These are phyloP conservation scores for Caenorhabditis virilis DNA, from an alignment of 2,888 invertebrate genomes.

Conservation along the genomic window DNA sequence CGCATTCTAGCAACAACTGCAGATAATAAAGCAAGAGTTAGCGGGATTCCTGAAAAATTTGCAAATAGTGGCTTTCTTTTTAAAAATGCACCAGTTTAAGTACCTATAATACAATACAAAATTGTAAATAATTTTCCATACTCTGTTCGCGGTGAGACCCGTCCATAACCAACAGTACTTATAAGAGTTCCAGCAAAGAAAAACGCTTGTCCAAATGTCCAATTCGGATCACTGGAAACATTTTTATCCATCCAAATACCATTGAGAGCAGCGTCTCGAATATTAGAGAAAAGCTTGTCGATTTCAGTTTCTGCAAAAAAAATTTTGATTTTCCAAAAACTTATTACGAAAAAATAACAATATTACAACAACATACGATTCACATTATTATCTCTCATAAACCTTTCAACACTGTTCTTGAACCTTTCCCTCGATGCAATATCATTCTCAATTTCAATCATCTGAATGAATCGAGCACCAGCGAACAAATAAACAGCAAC, in stretches of 20 bases:
- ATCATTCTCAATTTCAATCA: slow-evolving; percentile 74
- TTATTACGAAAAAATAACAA: background rate
- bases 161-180: slow-evolving; percentile 89
- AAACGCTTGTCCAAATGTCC: slow-evolving; percentile 87
- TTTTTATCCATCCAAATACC: slow-evolving; percentile 77
- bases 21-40: slow-evolving; percentile 82
- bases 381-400: slow-evolving; percentile 74
- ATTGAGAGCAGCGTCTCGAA: slow-evolving; percentile 59
- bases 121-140: slow-evolving; percentile 88
- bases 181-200: slow-evolving; percentile 87
- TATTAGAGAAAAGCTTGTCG: slow-evolving; percentile 56
- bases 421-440: slow-evolving; percentile 73
- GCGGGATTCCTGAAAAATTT: slow-evolving; percentile 76
- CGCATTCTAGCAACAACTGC: slow-evolving; percentile 81
- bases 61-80: background rate
- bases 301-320: slow-evolving; percentile 55
- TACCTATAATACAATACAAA: slow-evolving; percentile 78
- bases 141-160: slow-evolving; percentile 83
- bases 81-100: background rate
- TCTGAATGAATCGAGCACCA: slow-evolving; percentile 77
- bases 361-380: slow-evolving; percentile 19
- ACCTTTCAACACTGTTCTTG: slow-evolving; percentile 73
- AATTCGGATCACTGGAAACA: slow-evolving; percentile 81
- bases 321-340: background rate
- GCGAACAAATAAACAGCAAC: slow-evolving; percentile 74